Evolutionary conservation across 2,888 invertebrate species (phyloP), one percentile per base, ranked within the genome.

Genomic region (Sussaba pulchella): DNA sequence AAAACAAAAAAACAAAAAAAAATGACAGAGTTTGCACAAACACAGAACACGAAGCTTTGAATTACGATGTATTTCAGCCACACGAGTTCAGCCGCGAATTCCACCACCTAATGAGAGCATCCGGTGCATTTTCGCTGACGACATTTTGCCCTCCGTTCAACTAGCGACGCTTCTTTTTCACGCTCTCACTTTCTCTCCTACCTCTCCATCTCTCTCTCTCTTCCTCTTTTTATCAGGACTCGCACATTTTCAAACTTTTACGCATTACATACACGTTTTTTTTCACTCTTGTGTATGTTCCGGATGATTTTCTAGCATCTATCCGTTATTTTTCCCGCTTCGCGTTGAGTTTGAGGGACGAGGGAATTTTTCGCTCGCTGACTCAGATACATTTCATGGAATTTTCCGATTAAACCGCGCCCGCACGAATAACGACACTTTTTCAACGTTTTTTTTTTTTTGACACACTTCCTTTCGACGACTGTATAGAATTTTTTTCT

Each of bases 11-110:
- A n/a, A 14, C 21, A n/a, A 41, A 19, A 43, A 43, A 26, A 36
- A 43, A 50, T 39, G 36, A 24, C 36, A 61, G 57, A 63, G 64
- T 73, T 73, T 72, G 52, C 72, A 5, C 50, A 47, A 21, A 45
- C 67, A 64, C 45, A n/a, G 39, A 24, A 41, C 57, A 57, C 17
- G 64, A 82, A 78, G 82, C 84, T 85, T 75, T 84, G 79, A 87
- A 87, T 86, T 86, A 84, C 84, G 82, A 84, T 81, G 74, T 81
- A 85, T 84, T 83, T 85, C 73, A 80, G 75, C 76, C 84, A 83
- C 81, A 73, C 79, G 82, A 81, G 85, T 82, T 73, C 77, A 82
- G 72, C 78, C 72, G 75, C 63, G 59, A 77, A 77, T 43, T 64
- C 54, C 59, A n/a, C 31, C 69, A 47, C 63, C 77, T 77, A 81